A percentile compares a stretch with the other conserved stretches of the same genome.
Conservation (phyloP, 92 coral and sea anemone species). For the Umimayanthus chanpuru region DNA sequence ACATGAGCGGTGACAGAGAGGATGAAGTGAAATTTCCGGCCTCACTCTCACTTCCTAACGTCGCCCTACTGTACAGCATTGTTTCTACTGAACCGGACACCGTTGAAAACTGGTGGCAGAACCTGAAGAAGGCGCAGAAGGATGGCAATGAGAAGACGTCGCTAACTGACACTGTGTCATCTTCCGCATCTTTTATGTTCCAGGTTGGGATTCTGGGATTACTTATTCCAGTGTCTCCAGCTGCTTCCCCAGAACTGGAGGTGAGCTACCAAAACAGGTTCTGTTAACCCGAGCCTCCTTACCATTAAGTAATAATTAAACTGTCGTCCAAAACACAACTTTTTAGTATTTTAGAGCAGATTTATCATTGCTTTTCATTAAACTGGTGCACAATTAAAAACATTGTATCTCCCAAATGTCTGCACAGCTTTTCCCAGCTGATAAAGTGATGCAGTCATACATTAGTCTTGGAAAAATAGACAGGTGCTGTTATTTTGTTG, state of each 20-base stretch:
- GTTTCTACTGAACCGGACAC: background rate
- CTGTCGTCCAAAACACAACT: no score
- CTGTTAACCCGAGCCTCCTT: no score
- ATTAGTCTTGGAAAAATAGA: no score
- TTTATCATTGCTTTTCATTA: no score
- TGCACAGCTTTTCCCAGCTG: no score
- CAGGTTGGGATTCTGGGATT: slow-evolving; percentile 3
- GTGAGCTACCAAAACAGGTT: background rate
- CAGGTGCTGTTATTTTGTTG: no score
- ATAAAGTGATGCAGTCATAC: no score
- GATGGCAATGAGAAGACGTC: background rate
- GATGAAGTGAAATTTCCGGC: background rate
- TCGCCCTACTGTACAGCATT: slow-evolving; percentile 5
- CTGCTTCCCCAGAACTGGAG: background rate
- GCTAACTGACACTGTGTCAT: background rate
- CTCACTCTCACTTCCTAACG: background rate
- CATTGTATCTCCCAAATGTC: no score
- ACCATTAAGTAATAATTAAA: no score
- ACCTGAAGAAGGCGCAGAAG: background rate
- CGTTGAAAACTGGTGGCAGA: slow-evolving; percentile 2
- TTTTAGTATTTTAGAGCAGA: no score
- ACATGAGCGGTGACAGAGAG: background rate
- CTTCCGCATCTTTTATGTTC: background rate
- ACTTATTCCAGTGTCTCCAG: slow-evolving; percentile 7
- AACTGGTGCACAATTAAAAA: no score